Evolutionary conservation across 2,797 vertebrate genomes (phyloP).

Genomic region (Eutrigla gurnardus): DNA sequence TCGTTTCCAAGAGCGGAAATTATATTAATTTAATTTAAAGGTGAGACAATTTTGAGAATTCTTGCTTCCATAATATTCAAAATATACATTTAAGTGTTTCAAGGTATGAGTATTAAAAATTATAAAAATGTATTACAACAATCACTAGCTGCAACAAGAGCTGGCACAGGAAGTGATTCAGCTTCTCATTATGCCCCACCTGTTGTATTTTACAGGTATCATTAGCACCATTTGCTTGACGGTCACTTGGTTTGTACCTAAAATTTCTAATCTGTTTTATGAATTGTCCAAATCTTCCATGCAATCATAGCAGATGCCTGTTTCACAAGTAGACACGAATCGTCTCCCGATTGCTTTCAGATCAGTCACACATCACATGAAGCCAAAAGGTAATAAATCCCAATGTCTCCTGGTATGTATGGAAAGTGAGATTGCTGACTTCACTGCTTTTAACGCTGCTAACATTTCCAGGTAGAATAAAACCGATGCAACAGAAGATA

Average conservation of each 20-base stretch:
- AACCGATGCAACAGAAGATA: background rate
- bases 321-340: background rate
- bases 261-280: background rate
- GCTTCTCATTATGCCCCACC: background rate
- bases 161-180: background rate
- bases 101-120: no score
- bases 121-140: background rate
- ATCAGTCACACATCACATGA: background rate
- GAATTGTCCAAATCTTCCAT: background rate
- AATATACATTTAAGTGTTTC: no score
- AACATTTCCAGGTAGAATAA: slow-evolving; percentile 3
- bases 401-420: slow-evolving; percentile 10
- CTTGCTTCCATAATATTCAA: no score
- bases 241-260: background rate
- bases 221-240: background rate
- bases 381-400: background rate
- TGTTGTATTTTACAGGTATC: background rate
- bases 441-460: slow-evolving; percentile 8
- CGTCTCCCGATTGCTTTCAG: slow-evolving; percentile 2
- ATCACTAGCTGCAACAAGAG: slow-evolving; percentile 2
- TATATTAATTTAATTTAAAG: no score
- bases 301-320: background rate
- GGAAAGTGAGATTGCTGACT: slow-evolving; percentile 16
- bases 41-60: no score
- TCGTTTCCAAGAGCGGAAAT: no score